Percentiles rank a stretch among this genome's conserved stretches.
phyloP scores from a whole-genome alignment of 2,113 vertebrate species.

The Orcinus orca region DNA sequence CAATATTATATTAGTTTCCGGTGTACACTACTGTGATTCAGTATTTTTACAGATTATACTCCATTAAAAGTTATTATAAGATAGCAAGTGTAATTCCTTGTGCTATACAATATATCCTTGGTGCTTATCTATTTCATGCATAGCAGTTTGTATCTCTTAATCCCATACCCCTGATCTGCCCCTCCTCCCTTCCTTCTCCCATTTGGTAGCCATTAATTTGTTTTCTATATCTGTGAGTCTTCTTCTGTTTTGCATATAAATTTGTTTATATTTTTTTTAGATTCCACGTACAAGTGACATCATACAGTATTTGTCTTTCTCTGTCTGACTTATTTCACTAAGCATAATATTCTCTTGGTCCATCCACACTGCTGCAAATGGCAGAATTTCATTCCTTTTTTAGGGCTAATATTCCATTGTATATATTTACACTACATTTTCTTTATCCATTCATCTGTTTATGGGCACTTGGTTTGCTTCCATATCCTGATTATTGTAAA shows the following conservation, averaged over 20 bases:
- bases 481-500: background rate
- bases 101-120: background rate
- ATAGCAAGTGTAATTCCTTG: background rate
- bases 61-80: background rate
- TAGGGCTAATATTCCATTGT: background rate
- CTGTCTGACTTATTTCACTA: background rate
- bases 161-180: background rate
- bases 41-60: background rate
- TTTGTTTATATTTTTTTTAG: background rate
- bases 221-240: background rate
- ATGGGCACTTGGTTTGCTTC: background rate
- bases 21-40: background rate
- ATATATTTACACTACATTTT: background rate
- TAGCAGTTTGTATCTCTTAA: background rate
- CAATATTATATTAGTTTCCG: background rate
- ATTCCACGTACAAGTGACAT: background rate
- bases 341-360: background rate
- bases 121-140: background rate
- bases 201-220: background rate
- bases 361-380: background rate
- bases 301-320: background rate
- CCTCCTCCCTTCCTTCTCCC: background rate
- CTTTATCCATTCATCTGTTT: background rate
- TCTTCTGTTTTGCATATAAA: background rate
- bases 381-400: background rate